Base-by-base conservation (phyloP, 2,888 invertebrate species). In the Thalpophila matura region DNA sequence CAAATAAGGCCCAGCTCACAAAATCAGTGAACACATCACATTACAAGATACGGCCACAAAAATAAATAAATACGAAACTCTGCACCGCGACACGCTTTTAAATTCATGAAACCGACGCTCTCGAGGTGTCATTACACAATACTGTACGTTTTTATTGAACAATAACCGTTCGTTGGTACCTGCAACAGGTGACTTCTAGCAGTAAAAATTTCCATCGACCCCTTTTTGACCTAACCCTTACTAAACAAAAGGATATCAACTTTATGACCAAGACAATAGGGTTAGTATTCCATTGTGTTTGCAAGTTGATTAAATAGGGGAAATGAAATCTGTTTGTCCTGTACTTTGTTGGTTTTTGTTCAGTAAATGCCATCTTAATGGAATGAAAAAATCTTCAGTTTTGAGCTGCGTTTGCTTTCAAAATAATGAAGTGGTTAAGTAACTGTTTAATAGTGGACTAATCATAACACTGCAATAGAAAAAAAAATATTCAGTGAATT, bases 71-170 rank as follows among this genome's bases (percentile, higher is more conserved):
- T 63, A 59, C 42, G 37, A n/a, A 61, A 57, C 42, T 20, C 27
- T 46, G n/a, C n/a, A 56, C 74, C 49, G 55, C 49, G 67, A 70
- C 70, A 75, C 60, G 76, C 68, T 76, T 86, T 83, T 78, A 83
- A 86, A 89, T 89, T 89, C 88, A 86, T 86, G 85, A 79, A 82
- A 66, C 69, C 71, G 67, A 66, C 79, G 79, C 46, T 63, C 80
- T 67, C 79, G 82, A 79, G 77, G 80, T 80, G 84, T 80, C 88
- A 84, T 90, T 88, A 86, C 86, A 80, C 78, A 80, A 78, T 81
- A 86, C 81, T 84, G 88, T 86, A 84, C 84, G 82, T 86, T 90
- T 90, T 91, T 90, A 92, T 91, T 86, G 88, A 83, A 84, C 88
- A 79, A 89, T 91, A 89, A 91, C 90, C 84, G 80, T 88, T 84